These are phyloP conservation scores for Luscinia megarhynchos DNA, from an alignment of 2,797 vertebrate species.

Conservation along the genomic window DNA sequence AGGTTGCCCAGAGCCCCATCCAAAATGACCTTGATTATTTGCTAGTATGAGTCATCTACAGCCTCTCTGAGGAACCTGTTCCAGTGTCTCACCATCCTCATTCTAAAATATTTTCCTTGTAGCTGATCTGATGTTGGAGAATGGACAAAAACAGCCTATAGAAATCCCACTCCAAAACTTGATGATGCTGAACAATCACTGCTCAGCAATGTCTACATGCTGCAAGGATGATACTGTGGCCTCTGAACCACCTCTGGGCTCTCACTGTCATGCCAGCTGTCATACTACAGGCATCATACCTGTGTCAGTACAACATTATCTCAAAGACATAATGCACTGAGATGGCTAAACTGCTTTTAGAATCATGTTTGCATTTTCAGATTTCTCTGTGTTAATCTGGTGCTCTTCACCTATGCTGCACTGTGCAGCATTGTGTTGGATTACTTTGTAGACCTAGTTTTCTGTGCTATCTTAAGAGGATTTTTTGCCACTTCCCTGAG, in stretches of 20 bases:
- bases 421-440: not conserved
- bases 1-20: not conserved
- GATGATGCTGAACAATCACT: not conserved
- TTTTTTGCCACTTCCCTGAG: not conserved
- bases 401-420: not conserved
- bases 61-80: not conserved
- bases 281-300: not conserved
- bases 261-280: not conserved
- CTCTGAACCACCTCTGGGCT: not conserved
- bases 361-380: not conserved
- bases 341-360: not conserved
- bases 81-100: not conserved
- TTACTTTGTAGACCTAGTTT: not conserved
- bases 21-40: not conserved
- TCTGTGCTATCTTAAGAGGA: not conserved
- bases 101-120: rapidly evolving
- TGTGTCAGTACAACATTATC: not conserved
- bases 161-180: not conserved
- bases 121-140: not conserved
- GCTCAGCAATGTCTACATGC: not conserved
- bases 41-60: not conserved
- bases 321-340: not conserved
- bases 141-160: not conserved
- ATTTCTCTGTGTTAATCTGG: not conserved
- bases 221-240: not conserved